Evolutionary conservation across 2,888 invertebrate genomes (phyloP).

Genomic region (Xestia xanthographa): DNA sequence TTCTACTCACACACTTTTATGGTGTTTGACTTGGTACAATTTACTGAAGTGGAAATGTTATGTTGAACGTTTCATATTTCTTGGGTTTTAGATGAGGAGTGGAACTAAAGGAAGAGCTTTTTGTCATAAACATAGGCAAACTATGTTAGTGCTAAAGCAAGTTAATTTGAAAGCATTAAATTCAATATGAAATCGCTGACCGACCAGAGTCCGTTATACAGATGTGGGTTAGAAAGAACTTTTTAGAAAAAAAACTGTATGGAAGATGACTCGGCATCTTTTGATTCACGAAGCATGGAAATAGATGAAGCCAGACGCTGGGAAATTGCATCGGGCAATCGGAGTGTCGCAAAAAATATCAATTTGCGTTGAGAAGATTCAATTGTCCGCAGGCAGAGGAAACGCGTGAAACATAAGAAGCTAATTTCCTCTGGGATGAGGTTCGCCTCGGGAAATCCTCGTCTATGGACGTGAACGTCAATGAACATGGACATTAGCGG

Average conservation of each 20-base stretch:
- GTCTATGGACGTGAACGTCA: constrained; percentile 74
- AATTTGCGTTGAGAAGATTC: constrained; percentile 81
- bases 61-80: constrained; percentile 43
- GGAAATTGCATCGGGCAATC: constrained; percentile 80
- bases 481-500: constrained; percentile 65
- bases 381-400: constrained; percentile 78
- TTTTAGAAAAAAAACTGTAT: constrained; percentile 64
- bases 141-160: constrained; percentile 17
- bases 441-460: constrained; percentile 78
- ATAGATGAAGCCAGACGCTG: constrained; percentile 67
- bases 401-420: constrained; percentile 83
- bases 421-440: constrained; percentile 86
- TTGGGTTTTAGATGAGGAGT: constrained; percentile 14
- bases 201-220: constrained; percentile 70
- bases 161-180: constrained; percentile 49
- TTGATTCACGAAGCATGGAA: constrained; percentile 60
- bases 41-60: constrained; percentile 45
- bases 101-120: not conserved
- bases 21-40: constrained; percentile 55
- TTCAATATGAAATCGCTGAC: constrained; percentile 63
- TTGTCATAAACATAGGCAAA: constrained; percentile 28
- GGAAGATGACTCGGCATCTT: constrained; percentile 66
- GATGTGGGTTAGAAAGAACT: constrained; percentile 70
- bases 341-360: constrained; percentile 81
- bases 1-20: constrained; percentile 56